A percentile compares a stretch with the other conserved stretches of the same genome.
Evolutionary conservation across 1,140 invertebrate species (phyloP).

Genomic region (Chironomus tepperi): DNA sequence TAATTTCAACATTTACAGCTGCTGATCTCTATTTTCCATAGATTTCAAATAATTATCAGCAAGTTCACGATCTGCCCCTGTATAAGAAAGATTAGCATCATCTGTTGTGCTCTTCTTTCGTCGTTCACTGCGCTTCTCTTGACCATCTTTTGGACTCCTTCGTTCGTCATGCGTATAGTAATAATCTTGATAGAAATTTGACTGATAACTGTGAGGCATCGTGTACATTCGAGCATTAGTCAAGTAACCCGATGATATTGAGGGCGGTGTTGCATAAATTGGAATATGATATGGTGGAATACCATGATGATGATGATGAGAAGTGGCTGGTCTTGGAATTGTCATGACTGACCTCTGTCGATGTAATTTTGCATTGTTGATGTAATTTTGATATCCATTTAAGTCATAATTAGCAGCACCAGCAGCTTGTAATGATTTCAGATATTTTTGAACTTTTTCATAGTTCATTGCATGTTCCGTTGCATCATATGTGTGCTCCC

Average conservation of each 20-base stretch:
- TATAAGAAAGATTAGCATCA: neutral
- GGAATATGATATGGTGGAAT: neutral
- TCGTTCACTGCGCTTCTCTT: constrained; percentile 16
- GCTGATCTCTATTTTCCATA: constrained; percentile 6
- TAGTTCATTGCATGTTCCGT: neutral
- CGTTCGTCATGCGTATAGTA: neutral
- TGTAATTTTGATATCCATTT: constrained; percentile 12
- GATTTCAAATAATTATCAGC: constrained; percentile 1
- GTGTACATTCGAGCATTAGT: neutral
- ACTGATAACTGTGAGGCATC: constrained; percentile 21
- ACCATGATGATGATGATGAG: neutral
- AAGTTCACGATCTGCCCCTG: neutral
- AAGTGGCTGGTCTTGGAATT: neutral
- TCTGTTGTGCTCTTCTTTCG: neutral
- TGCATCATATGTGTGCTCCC: constrained; percentile 31
- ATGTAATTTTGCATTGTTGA: constrained; percentile 5
- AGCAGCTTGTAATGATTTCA: constrained; percentile 10
- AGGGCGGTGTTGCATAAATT: constrained; percentile 1
- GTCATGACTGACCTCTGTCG: neutral
- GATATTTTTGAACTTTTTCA: constrained; percentile 5
- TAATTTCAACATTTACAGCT: constrained; percentile 18
- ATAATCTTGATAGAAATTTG: constrained; percentile 21
- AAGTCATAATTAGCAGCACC: neutral
- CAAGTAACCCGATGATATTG: constrained; percentile 12
- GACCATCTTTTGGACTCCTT: constrained; percentile 25